phyloP scores from a whole-genome alignment of 2,888 invertebrate genomes.

The Euzophera pinguis region DNA sequence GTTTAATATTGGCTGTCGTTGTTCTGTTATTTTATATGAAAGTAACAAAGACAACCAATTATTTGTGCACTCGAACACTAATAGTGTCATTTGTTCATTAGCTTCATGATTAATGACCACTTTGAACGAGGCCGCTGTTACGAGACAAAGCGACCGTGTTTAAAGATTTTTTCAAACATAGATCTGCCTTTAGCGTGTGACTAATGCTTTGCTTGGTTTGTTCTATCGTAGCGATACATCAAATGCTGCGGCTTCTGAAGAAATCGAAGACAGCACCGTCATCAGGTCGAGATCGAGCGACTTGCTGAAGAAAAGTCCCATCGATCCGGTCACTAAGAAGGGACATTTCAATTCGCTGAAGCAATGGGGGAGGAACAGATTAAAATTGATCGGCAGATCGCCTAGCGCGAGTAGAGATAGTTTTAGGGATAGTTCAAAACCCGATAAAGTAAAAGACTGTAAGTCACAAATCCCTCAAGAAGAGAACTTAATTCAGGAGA shows the following conservation, averaged over 20 bases:
- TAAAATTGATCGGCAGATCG: conserved; percentile 85
- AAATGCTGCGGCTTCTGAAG: conserved; percentile 75
- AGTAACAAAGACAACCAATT: conserved; percentile 57
- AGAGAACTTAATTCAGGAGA: conserved; percentile 83
- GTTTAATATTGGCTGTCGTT: conserved; percentile 69
- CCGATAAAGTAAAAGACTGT: conserved; percentile 61
- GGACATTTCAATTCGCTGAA: conserved; percentile 90
- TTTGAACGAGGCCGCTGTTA: conserved; percentile 62
- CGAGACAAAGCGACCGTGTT: conserved; percentile 66
- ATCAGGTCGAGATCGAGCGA: conserved; percentile 88
- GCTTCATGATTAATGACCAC: conserved; percentile 71
- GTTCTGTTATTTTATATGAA: conserved; percentile 41
- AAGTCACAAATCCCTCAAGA: conserved; percentile 65
- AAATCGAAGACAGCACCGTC: conserved; percentile 76
- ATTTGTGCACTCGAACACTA: conserved; percentile 74
- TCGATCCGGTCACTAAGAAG: conserved; percentile 74
- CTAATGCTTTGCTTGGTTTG: conserved; percentile 81
- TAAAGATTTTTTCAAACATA: conserved; percentile 54
- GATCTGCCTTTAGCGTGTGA: conserved; percentile 76
- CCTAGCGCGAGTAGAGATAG: conserved; percentile 78
- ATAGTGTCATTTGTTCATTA: conserved; percentile 75
- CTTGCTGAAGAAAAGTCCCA: conserved; percentile 84
- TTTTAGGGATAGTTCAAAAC: conserved; percentile 60
- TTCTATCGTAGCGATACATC: conserved; percentile 77
- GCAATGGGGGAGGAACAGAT: conserved; percentile 90